These are phyloP conservation scores for Solenodon paradoxus DNA, from an alignment of 2,113 vertebrate species.

Conservation along the genomic window DNA sequence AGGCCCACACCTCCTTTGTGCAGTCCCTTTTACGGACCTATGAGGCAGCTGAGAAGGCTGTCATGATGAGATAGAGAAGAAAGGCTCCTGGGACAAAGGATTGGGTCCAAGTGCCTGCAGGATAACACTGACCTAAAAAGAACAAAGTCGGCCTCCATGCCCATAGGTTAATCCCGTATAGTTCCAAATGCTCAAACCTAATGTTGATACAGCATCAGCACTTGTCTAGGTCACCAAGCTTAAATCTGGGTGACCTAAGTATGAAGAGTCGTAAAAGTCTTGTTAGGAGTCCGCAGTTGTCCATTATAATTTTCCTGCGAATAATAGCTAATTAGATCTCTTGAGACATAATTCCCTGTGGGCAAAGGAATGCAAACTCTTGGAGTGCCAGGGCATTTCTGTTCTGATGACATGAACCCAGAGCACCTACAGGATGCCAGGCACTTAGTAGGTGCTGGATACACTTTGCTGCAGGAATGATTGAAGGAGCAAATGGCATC, in stretches of 20 bases:
- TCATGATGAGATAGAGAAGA: neutral
- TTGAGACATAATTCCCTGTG: neutral
- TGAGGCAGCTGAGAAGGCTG: neutral
- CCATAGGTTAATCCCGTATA: conserved; percentile 32
- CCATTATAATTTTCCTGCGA: neutral
- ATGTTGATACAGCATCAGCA: neutral
- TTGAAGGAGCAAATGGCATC: neutral
- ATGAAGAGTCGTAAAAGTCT: neutral
- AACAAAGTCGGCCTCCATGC: neutral
- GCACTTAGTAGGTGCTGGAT: neutral
- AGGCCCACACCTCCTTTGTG: neutral
- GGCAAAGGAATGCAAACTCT: neutral
- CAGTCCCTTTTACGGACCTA: fast-evolving
- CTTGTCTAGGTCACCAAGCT: neutral
- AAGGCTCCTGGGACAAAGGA: neutral
- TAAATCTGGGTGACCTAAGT: neutral
- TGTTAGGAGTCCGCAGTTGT: neutral
- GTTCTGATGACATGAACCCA: neutral
- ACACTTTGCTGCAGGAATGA: neutral
- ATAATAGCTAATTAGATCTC: neutral
- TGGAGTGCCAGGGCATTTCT: neutral
- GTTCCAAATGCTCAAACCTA: neutral
- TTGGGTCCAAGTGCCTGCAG: neutral
- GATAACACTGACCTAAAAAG: conserved; percentile 61
- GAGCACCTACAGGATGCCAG: fast-evolving